Evolutionary conservation across 2,797 vertebrate species (phyloP).

Genomic region (Hippocampus kuda): DNA sequence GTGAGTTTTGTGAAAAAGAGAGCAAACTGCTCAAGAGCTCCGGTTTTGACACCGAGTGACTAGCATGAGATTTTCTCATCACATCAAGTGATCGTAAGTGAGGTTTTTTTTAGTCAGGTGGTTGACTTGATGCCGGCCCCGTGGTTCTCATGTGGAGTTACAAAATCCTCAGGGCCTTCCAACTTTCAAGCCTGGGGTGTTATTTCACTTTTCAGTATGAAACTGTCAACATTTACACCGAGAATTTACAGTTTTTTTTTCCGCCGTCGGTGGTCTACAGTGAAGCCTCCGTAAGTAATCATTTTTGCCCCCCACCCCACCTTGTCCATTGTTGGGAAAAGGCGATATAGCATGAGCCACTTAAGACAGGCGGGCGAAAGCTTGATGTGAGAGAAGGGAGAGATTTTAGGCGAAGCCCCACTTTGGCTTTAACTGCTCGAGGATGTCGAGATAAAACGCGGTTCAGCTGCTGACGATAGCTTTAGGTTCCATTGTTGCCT

Average conservation of each 20-base stretch:
- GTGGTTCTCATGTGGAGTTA: neutral
- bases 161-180: neutral
- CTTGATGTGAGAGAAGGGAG: neutral
- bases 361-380: neutral
- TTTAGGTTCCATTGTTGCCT: neutral
- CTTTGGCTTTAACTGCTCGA: neutral
- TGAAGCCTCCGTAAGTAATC: neutral
- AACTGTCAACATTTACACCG: neutral
- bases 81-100: neutral
- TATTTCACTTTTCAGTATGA: neutral
- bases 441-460: neutral
- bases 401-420: neutral
- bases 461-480: neutral
- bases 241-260: neutral
- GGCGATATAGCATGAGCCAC: neutral
- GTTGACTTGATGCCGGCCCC: no score
- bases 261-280: neutral
- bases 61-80: neutral
- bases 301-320: no score
- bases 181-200: neutral
- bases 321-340: neutral
- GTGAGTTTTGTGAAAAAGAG: no score
- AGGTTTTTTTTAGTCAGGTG: no score
- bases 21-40: no score
- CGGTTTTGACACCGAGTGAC: no score